Evolutionary conservation across 2,888 invertebrate genomes (phyloP).

Genomic region (Podotricha telesiphe): DNA sequence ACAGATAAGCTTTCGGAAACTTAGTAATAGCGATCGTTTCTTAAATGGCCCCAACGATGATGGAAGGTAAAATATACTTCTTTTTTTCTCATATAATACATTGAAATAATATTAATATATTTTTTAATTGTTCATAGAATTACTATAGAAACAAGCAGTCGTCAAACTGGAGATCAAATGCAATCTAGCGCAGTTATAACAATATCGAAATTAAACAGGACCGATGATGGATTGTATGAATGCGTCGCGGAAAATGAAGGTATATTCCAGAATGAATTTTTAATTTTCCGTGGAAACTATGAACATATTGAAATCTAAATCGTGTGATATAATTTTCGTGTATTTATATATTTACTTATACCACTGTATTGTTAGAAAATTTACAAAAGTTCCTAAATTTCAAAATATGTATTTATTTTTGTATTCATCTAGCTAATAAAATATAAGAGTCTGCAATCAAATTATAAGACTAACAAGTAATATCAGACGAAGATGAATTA

Average conservation of each 20-base stretch:
- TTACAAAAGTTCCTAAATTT: no score
- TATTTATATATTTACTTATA: no score
- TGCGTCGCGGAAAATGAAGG: constrained; percentile 92
- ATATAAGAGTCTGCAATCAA: not conserved
- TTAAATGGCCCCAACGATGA: constrained; percentile 86
- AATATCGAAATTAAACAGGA: constrained; percentile 86
- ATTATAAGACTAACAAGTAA: constrained; percentile 1
- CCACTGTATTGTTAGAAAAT: no score
- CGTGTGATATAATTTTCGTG: not conserved
- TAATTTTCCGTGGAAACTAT: not conserved
- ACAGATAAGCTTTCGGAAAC: constrained; percentile 90
- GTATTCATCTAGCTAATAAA: not conserved
- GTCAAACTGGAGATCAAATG: constrained; percentile 76
- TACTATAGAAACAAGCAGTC: constrained; percentile 81
- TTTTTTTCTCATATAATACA: not conserved
- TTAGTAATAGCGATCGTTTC: constrained; percentile 86
- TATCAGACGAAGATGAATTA: constrained; percentile 2
- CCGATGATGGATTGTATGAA: constrained; percentile 94
- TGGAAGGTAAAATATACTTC: constrained; percentile 62
- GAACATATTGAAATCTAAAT: not conserved
- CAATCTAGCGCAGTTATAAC: constrained; percentile 86
- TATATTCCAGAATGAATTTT: constrained; percentile 40
- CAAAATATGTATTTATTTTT: no score
- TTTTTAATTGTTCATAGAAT: constrained; percentile 73
- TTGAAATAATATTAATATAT: not conserved